Percentiles rank a stretch among this genome's conserved stretches.
These are phyloP conservation scores for Rhinopomastus cyanomelas DNA, from an alignment of 2,113 vertebrate genomes.

Conservation along the genomic window DNA sequence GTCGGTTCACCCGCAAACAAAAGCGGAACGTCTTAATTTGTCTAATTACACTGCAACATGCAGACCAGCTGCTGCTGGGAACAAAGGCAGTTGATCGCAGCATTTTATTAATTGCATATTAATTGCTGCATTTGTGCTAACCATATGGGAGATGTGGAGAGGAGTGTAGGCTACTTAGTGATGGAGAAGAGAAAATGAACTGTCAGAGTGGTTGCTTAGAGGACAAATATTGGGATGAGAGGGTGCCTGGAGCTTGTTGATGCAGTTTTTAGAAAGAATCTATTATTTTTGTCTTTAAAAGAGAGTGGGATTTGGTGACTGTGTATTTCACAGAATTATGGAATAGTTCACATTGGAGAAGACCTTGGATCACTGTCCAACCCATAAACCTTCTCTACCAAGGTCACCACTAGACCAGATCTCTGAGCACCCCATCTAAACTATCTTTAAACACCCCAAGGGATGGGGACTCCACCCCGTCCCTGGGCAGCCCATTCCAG, in stretches of 20 bases:
- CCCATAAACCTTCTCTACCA: too few relatives aligned
- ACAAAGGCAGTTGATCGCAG: slow-evolving; percentile 67
- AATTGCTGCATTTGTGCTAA: slow-evolving; percentile 62
- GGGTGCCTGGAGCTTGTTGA: neutral
- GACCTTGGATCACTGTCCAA: too few relatives aligned
- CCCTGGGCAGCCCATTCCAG: too few relatives aligned
- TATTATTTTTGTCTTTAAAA: neutral
- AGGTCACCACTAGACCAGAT: too few relatives aligned
- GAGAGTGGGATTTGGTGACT: neutral
- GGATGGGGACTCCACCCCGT: too few relatives aligned
- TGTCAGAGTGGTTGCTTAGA: neutral
- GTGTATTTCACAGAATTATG: neutral
- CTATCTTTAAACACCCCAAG: too few relatives aligned
- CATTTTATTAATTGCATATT: slow-evolving; percentile 72
- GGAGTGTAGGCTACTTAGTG: slow-evolving; percentile 28
- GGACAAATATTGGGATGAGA: neutral
- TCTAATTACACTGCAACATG: slow-evolving; percentile 56
- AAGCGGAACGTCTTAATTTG: slow-evolving; percentile 53
- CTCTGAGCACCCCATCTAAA: too few relatives aligned
- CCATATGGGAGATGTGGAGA: slow-evolving; percentile 52
- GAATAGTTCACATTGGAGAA: too few relatives aligned
- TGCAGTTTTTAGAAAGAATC: neutral
- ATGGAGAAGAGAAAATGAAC: slow-evolving; percentile 19
- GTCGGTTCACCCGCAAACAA: slow-evolving; percentile 53
- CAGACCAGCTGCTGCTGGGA: slow-evolving; percentile 66